These are phyloP conservation scores for Anoplophora glabripennis DNA, from an alignment of 1,140 invertebrate genomes.

Conservation along the genomic window DNA sequence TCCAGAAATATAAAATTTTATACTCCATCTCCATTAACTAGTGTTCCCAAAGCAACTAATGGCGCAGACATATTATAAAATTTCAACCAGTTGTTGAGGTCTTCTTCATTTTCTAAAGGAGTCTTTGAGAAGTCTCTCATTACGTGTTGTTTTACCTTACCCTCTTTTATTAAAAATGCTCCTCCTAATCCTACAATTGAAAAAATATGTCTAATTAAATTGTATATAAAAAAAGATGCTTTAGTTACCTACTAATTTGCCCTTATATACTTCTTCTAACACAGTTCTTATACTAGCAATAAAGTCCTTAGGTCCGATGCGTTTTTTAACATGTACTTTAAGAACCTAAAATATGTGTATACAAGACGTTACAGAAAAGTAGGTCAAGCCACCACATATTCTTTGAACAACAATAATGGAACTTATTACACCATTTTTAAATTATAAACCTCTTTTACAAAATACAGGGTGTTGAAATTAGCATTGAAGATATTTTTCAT, in stretches of 20 bases:
- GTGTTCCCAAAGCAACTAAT: slow-evolving; percentile 80
- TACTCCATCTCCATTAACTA: slow-evolving; percentile 73
- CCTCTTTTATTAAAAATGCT: slow-evolving; percentile 77
- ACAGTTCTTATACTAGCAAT: slow-evolving; percentile 76
- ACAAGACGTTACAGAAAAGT: too few species aligned
- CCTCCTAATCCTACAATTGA: slow-evolving; percentile 75
- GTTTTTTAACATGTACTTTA: slow-evolving; percentile 74
- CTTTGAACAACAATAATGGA: too few species aligned
- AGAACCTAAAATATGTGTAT: slow-evolving; percentile 61
- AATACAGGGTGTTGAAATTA: too few species aligned
- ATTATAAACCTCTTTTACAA: too few species aligned
- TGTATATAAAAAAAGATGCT: too few species aligned
- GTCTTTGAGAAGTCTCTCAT: slow-evolving; percentile 87
- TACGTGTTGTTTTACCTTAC: slow-evolving; percentile 84
- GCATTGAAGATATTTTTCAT: too few species aligned
- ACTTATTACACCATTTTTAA: too few species aligned
- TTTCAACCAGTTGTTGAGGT: slow-evolving; percentile 85
- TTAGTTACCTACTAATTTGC: slow-evolving; percentile 60
- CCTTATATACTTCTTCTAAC: slow-evolving; percentile 65
- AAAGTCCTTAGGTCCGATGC: slow-evolving; percentile 78
- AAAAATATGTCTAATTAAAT: slow-evolving; percentile 8
- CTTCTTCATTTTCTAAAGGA: slow-evolving; percentile 67
- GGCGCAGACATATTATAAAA: slow-evolving; percentile 88
- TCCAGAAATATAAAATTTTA: neutral
- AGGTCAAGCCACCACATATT: too few species aligned